Base-by-base conservation (phyloP, 2,888 invertebrate genomes). In the Brassicogethes aeneus region DNA sequence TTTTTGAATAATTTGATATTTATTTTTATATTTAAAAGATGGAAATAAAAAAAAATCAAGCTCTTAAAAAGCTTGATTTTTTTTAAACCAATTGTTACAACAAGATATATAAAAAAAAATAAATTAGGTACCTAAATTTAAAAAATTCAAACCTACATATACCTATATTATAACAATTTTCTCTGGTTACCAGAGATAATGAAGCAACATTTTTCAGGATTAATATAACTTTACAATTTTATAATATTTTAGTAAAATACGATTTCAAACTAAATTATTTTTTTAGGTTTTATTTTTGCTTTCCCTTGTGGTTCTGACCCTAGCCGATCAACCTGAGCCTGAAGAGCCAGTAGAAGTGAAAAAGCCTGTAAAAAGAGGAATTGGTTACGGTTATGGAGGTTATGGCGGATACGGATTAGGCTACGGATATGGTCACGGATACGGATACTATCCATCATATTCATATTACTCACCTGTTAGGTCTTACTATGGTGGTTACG, bases 331-430 rank as follows among this genome's bases (percentile, higher is more conserved):
- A 32, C 48, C 41, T 17, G 39, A 12, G 8, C 39, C 30, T 17
- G 52, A 45, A 17, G 51, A 45, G 30, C 49, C 34, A 34, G 46
- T 40, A 3, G 53, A 46, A 35, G 51, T n/a, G 1, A 63, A 62
- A 46, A 57, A 53, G 42, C 55, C 56, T 13, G 49, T 56, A 7
- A 64, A 64, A 50, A 50, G 64, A 32, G 62, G 62, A 3, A 40
- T 58, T n/a, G 56, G 56, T 14, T 41, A 46, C 37, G 48, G 50
- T 10, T 53, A 52, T 40, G 53, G 54, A n/a, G 46, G 48, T 3
- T 34, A 36, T 8, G 41, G 44, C 34, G 47, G 48, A 23, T 48
- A 53, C 36, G 52, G 52, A 5, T 46, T 45, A 14, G 44, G 49
- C 33, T 5, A 10, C 5, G 23, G 23, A 23, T 23, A 23, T 23